phyloP scores from a whole-genome alignment of 2,888 invertebrate species.

The Nomada lathburiana region DNA sequence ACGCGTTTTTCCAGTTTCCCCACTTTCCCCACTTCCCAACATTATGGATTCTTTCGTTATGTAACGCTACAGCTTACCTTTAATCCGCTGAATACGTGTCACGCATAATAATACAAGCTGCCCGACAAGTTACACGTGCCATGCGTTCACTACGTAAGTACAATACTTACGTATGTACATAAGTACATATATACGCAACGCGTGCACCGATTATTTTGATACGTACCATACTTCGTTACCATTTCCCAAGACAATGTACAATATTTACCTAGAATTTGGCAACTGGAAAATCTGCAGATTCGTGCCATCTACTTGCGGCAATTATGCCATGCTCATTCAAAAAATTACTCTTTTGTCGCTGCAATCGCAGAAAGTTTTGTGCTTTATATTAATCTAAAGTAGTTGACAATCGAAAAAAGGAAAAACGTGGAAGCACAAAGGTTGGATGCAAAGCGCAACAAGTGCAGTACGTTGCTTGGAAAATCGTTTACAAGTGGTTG shows the following conservation, averaged over 20 bases:
- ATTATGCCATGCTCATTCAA: not conserved
- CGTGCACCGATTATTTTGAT: slow-evolving; percentile 6
- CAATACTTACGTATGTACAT: not conserved
- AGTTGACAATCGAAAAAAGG: not conserved
- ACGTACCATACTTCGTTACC: not conserved
- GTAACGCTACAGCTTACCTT: not conserved
- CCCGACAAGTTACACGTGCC: slow-evolving; percentile 45
- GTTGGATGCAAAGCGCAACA: slow-evolving; percentile 62
- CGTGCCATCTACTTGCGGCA: not conserved
- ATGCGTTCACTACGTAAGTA: not conserved
- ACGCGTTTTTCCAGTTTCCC: slow-evolving; percentile 8
- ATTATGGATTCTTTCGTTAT: slow-evolving; percentile 6
- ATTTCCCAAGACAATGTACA: not conserved
- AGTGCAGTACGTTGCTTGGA: slow-evolving; percentile 55
- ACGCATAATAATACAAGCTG: slow-evolving; percentile 32
- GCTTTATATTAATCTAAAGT: not conserved
- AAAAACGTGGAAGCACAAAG: not conserved
- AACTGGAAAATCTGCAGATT: too few species aligned
- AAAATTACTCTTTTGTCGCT: too few species aligned
- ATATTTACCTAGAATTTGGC: not conserved
- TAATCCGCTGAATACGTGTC: slow-evolving; percentile 7
- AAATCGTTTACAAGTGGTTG: slow-evolving; percentile 54
- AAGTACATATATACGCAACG: not conserved
- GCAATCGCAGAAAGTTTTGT: too few species aligned
- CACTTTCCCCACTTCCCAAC: not conserved